phyloP scores from a whole-genome alignment of 2,113 vertebrate species.

The Odocoileus hemionus region DNA sequence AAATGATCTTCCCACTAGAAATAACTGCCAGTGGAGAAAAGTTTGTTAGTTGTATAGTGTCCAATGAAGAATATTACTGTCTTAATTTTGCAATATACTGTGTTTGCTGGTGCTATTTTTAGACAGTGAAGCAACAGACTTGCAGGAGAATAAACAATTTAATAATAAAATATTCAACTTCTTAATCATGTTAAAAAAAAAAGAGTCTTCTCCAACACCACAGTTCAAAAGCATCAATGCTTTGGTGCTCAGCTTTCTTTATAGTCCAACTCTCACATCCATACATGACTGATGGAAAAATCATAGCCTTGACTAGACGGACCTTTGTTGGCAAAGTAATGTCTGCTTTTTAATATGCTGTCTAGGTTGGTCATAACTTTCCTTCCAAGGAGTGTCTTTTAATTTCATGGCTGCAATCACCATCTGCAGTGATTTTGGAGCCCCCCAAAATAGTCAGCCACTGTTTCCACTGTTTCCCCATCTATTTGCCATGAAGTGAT shows the following conservation, averaged over 20 bases:
- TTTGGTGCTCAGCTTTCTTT: rapidly evolving
- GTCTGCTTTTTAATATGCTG: not conserved
- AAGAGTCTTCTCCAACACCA: not conserved
- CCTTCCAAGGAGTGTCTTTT: not conserved
- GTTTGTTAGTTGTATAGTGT: too few species aligned
- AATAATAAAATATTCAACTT: too few species aligned
- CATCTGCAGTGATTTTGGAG: not conserved
- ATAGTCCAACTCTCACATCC: not conserved
- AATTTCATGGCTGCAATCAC: not conserved
- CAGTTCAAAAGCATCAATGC: not conserved
- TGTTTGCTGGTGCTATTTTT: too few species aligned
- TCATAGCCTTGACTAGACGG: not conserved
- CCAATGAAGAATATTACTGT: too few species aligned
- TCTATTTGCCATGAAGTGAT: not conserved
- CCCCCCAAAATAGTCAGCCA: not conserved
- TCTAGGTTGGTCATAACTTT: not conserved
- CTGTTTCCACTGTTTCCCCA: not conserved
- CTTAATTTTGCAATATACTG: too few species aligned
- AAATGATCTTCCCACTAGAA: too few species aligned
- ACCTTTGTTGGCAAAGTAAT: not conserved
- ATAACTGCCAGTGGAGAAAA: too few species aligned
- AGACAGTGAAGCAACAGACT: too few species aligned
- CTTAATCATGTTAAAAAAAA: too few species aligned
- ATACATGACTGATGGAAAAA: not conserved
- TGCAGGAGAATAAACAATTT: too few species aligned